A percentile compares a stretch with the other conserved stretches of the same genome.
Evolutionary conservation across 2,113 vertebrate species (phyloP).

Genomic region (Phasianus colchicus): DNA sequence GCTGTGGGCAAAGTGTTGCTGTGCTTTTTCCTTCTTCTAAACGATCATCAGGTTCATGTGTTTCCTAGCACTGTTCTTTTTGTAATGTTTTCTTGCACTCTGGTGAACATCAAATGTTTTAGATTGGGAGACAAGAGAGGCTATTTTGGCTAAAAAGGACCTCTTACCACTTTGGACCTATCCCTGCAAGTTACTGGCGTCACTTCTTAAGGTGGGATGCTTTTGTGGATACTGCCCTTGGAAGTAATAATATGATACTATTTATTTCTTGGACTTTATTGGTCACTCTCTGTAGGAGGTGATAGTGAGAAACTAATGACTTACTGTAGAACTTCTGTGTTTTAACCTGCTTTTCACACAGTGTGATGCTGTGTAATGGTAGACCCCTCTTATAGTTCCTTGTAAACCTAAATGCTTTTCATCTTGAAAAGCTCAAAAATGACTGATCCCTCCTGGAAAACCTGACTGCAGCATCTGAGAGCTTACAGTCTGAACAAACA

Average conservation of each 20-base stretch:
- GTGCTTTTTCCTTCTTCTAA: background rate
- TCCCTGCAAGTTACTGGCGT: background rate
- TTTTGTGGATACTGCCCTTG: background rate
- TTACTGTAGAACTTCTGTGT: background rate
- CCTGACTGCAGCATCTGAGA: background rate
- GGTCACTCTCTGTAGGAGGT: background rate
- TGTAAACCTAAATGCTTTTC: background rate
- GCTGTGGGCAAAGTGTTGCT: background rate
- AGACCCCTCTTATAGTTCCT: background rate
- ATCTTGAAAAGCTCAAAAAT: background rate
- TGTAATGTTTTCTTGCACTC: background rate
- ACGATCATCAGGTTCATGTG: accelerated
- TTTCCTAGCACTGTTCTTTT: background rate
- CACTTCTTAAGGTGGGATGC: background rate
- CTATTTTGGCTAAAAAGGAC: background rate
- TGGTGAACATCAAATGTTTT: background rate
- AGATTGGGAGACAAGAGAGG: background rate
- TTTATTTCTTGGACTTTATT: background rate
- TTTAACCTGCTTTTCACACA: background rate
- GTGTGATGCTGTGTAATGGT: background rate
- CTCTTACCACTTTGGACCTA: background rate
- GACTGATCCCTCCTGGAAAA: background rate
- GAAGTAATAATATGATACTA: background rate
- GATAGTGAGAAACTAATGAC: background rate
- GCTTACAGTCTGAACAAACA: background rate